These are phyloP conservation scores for Terrapene triunguis DNA, from an alignment of 2,113 vertebrate genomes.

Conservation along the genomic window DNA sequence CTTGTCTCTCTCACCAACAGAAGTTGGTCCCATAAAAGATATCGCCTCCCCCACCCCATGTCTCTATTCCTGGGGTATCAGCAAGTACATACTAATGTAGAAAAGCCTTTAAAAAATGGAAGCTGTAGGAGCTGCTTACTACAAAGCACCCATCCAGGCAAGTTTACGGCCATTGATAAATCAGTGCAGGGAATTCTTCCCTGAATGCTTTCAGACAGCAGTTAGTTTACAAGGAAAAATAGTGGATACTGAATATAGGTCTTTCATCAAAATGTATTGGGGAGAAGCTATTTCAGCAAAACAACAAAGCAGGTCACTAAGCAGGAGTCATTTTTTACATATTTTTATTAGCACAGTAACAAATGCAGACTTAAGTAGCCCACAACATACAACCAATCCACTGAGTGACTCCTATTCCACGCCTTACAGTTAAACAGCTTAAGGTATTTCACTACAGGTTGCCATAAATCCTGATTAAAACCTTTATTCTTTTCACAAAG, in stretches of 20 bases:
- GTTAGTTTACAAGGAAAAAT: background rate
- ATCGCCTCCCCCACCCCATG: background rate
- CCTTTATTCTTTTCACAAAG: slow-evolving; percentile 77
- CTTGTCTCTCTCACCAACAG: background rate
- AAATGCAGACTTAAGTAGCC: slow-evolving; percentile 85
- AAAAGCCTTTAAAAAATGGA: background rate
- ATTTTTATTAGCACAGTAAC: slow-evolving; percentile 90
- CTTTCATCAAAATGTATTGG: background rate
- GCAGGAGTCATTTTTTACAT: slow-evolving; percentile 53
- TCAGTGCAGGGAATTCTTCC: background rate
- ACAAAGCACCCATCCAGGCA: background rate
- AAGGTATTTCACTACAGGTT: slow-evolving; percentile 90
- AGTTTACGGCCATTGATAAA: background rate
- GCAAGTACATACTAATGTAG: background rate
- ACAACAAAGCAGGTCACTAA: slow-evolving; percentile 34
- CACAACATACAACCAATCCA: slow-evolving; percentile 86
- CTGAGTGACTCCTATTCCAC: slow-evolving; percentile 84
- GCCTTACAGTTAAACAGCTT: slow-evolving; percentile 86
- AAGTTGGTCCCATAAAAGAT: background rate
- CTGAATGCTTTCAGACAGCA: background rate
- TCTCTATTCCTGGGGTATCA: fast-evolving
- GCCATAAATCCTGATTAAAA: slow-evolving; percentile 74
- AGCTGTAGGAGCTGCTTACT: background rate
- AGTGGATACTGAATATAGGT: background rate
- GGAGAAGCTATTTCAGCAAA: background rate